These are phyloP conservation scores for Hyposoter didymator DNA, from an alignment of 2,888 invertebrate species.

Conservation along the genomic window DNA sequence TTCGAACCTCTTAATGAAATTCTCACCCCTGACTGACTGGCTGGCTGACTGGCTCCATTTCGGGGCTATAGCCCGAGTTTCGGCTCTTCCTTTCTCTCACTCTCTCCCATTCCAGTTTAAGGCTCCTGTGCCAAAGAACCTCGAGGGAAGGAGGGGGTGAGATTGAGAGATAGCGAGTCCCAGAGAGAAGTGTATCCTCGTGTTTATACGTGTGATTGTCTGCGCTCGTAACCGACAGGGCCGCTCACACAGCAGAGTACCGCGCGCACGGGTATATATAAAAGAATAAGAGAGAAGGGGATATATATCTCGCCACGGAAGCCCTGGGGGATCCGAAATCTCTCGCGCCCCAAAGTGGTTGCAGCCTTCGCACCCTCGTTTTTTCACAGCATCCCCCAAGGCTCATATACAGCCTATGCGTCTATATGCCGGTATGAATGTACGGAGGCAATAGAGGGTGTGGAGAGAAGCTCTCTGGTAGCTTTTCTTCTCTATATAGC, in stretches of 20 bases:
- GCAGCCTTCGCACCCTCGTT: conserved; percentile 80
- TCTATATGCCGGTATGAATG: conserved; percentile 18
- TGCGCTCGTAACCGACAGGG: conserved; percentile 63
- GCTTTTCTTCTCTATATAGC: conserved; percentile 55
- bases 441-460: conserved; percentile 53
- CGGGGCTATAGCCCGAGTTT: conserved; percentile 65
- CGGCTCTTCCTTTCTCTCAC: conserved; percentile 45
- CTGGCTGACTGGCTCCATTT: conserved; percentile 79
- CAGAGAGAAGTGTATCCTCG: conserved; percentile 63
- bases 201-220: conserved; percentile 60
- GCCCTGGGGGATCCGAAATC: conserved; percentile 83
- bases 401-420: conserved; percentile 76
- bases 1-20: conserved; percentile 85
- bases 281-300: conserved; percentile 69
- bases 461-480: conserved; percentile 72
- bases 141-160: conserved; percentile 67
- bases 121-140: conserved; percentile 67
- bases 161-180: conserved; percentile 68
- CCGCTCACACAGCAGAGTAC: conserved; percentile 62
- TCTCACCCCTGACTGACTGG: conserved; percentile 84
- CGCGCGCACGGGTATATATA: conserved; percentile 49
- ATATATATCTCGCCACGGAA: conserved; percentile 71
- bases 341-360: conserved; percentile 84
- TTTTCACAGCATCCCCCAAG: conserved; percentile 83
- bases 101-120: conserved; percentile 77